phyloP scores from a whole-genome alignment of 2,888 invertebrate genomes.

The Drosophila lutescens region DNA sequence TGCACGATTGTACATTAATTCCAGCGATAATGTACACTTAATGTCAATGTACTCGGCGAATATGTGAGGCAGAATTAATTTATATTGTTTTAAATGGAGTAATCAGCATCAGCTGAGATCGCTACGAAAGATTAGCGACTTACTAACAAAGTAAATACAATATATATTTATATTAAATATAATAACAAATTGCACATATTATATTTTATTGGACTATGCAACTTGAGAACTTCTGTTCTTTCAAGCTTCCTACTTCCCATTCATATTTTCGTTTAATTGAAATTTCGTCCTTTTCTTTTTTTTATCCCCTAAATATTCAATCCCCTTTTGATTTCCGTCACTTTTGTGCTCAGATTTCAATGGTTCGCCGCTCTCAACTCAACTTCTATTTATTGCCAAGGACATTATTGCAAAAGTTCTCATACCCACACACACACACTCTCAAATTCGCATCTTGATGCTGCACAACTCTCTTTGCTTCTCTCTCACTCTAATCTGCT shows the following conservation, averaged over 20 bases:
- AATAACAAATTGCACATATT: too few species aligned
- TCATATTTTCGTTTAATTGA: not conserved
- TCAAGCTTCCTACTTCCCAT: not conserved
- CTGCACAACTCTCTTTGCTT: constrained; percentile 60
- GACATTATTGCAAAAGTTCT: constrained; percentile 38
- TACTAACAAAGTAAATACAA: not conserved
- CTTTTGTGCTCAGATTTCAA: constrained; percentile 7
- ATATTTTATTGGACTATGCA: not conserved
- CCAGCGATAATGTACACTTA: constrained; percentile 22
- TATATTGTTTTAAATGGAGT: constrained; percentile 27
- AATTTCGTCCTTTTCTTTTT: not conserved
- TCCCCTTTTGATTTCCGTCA: constrained; percentile 2
- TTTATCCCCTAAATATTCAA: not conserved
- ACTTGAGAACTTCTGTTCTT: too few species aligned
- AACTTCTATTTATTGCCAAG: constrained; percentile 43
- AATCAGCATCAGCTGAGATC: constrained; percentile 51
- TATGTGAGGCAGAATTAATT: constrained; percentile 40
- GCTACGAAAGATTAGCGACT: constrained; percentile 38
- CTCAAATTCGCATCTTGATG: constrained; percentile 40
- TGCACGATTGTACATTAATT: constrained; percentile 13
- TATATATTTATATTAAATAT: too few species aligned
- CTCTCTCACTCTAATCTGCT: constrained; percentile 29
- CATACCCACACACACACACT: constrained; percentile 30
- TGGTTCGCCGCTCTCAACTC: constrained; percentile 23
- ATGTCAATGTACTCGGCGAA: constrained; percentile 50